Evolutionary conservation across 2,888 invertebrate species (phyloP).

Genomic region (Pycnomerus fuliginosus): DNA sequence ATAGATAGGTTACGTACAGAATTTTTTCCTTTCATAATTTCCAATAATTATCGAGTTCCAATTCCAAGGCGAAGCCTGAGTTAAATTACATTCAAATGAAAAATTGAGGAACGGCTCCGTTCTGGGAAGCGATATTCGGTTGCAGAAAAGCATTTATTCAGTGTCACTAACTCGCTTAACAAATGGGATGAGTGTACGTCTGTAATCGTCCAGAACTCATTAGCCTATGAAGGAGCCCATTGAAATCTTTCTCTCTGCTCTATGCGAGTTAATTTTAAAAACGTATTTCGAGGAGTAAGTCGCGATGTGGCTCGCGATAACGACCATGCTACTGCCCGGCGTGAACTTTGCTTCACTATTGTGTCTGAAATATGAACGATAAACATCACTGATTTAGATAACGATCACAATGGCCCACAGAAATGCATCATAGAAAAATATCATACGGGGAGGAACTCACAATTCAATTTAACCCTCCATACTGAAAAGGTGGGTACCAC

Average conservation of each 20-base stretch:
- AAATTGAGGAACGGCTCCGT: too few species aligned
- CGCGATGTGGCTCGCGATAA: constrained; percentile 42
- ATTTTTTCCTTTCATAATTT: too few species aligned
- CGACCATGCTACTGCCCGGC: constrained; percentile 43
- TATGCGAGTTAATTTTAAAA: constrained; percentile 48
- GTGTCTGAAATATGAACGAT: constrained; percentile 52
- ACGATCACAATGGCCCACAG: too few species aligned
- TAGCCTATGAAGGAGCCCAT: constrained; percentile 50
- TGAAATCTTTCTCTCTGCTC: constrained; percentile 32
- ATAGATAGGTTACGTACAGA: too few species aligned
- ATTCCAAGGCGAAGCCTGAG: too few species aligned
- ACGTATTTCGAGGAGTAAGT: constrained; percentile 47
- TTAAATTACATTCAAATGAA: too few species aligned
- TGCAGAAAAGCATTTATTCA: constrained; percentile 37
- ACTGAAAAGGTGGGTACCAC: too few species aligned
- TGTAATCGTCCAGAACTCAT: constrained; percentile 51
- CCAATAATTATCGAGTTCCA: too few species aligned
- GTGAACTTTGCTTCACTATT: constrained; percentile 48
- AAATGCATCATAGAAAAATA: too few species aligned
- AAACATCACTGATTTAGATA: constrained; percentile 50
- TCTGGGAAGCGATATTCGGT: constrained; percentile 18
- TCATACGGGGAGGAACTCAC: too few species aligned
- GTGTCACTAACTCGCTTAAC: constrained; percentile 48
- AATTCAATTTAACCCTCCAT: too few species aligned
- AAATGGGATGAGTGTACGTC: constrained; percentile 47